Evolutionary conservation across 2,797 vertebrate genomes (phyloP).

Genomic region (Hyperoplus immaculatus): DNA sequence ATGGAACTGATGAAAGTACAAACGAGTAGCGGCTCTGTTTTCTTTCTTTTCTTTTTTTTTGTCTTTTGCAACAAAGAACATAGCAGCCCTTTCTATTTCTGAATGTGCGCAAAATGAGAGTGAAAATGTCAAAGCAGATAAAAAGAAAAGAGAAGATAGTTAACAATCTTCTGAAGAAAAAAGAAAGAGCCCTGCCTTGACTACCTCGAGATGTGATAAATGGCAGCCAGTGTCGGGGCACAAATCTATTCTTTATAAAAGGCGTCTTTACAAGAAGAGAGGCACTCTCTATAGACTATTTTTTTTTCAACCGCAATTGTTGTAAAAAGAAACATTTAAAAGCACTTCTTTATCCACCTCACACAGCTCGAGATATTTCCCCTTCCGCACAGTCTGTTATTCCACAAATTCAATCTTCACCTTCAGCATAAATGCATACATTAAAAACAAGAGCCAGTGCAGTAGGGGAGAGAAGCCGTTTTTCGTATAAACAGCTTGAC

Average conservation of each 20-base stretch:
- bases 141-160: neutral
- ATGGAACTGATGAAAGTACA: slow-evolving; percentile 23
- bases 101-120: neutral
- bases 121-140: neutral
- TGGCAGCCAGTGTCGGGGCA: neutral
- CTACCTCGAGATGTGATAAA: neutral
- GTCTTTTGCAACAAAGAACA: too few species aligned
- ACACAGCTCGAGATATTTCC: slow-evolving; percentile 9
- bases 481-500: slow-evolving; percentile 18
- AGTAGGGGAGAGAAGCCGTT: slow-evolving; percentile 10
- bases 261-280: slow-evolving; percentile 4
- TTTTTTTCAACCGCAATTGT: too few species aligned
- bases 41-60: too few species aligned
- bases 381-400: slow-evolving; percentile 17
- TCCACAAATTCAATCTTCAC: slow-evolving; percentile 14
- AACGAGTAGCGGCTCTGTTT: too few species aligned
- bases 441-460: slow-evolving; percentile 21
- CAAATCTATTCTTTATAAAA: slow-evolving; percentile 14
- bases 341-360: slow-evolving; percentile 7
- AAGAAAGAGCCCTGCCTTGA: slow-evolving; percentile 4
- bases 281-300: neutral
- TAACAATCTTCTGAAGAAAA: slow-evolving; percentile 4
- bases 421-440: slow-evolving; percentile 12
- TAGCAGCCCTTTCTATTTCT: too few species aligned
- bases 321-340: neutral